Evolutionary conservation across 2,888 invertebrate species (phyloP).

Genomic region (Melinopterus prodromus): DNA sequence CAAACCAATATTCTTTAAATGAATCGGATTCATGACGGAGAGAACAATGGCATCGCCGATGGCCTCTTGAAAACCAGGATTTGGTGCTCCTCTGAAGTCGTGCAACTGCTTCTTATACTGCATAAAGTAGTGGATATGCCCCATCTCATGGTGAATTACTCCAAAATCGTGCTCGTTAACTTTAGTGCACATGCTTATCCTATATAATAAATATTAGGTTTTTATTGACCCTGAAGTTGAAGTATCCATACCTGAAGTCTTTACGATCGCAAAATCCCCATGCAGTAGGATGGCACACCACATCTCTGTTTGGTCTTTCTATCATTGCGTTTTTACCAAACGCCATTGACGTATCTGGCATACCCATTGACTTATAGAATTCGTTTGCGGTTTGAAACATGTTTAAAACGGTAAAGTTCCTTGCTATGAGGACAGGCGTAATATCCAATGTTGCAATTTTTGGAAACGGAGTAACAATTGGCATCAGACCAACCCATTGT

Average conservation of each 20-base stretch:
- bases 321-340: slow-evolving; percentile 68
- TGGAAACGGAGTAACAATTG: slow-evolving; percentile 64
- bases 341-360: slow-evolving; percentile 66
- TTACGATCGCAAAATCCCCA: slow-evolving; percentile 74
- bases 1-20: slow-evolving; percentile 61
- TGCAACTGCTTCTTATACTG: slow-evolving; percentile 67
- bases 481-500: slow-evolving; percentile 64
- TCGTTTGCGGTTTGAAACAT: slow-evolving; percentile 68
- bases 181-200: slow-evolving; percentile 70
- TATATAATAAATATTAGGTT: slow-evolving; percentile 41
- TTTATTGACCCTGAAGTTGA: too few relatives aligned
- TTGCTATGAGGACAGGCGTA: slow-evolving; percentile 61
- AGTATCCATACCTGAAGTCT: slow-evolving; percentile 61
- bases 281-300: slow-evolving; percentile 73
- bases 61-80: slow-evolving; percentile 71
- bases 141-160: slow-evolving; percentile 79
- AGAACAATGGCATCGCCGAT: slow-evolving; percentile 69
- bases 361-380: slow-evolving; percentile 69
- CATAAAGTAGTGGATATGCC: slow-evolving; percentile 71
- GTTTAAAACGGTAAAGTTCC: slow-evolving; percentile 58
- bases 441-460: slow-evolving; percentile 60
- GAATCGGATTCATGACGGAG: slow-evolving; percentile 64
- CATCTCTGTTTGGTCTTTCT: slow-evolving; percentile 63
- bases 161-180: slow-evolving; percentile 67
- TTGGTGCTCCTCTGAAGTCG: slow-evolving; percentile 62